These are phyloP conservation scores for Thysanoteuthis rhombus DNA, from an alignment of 2,888 invertebrate genomes.

Conservation along the genomic window DNA sequence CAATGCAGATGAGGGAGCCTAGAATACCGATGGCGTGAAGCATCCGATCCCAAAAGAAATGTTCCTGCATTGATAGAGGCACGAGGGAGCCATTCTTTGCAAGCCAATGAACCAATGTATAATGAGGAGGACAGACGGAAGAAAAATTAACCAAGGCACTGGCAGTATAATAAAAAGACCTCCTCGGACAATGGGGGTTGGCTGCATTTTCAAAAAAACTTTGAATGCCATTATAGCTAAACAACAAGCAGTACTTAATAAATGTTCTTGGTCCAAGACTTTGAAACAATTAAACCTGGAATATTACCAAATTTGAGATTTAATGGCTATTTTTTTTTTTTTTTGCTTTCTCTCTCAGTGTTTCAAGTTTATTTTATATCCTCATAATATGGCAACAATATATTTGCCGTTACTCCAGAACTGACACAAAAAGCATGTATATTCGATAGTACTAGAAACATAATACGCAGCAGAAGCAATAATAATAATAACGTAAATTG, in stretches of 20 bases:
- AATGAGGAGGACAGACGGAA: background rate
- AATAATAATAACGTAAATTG: too few species aligned
- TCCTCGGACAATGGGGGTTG: background rate
- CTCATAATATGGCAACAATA: background rate
- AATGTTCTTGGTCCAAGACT: slow-evolving; percentile 12
- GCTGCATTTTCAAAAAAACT: background rate
- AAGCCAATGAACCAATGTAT: background rate
- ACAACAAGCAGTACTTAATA: background rate
- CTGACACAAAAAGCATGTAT: background rate
- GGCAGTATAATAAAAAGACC: background rate
- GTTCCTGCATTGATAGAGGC: background rate
- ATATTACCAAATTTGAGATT: background rate
- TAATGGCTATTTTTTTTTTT: background rate
- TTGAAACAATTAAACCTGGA: background rate
- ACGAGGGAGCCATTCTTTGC: background rate
- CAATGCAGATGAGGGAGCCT: background rate
- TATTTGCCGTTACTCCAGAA: background rate
- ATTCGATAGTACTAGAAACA: too few species aligned
- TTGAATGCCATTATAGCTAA: background rate
- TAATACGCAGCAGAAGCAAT: too few species aligned
- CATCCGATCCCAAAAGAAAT: background rate
- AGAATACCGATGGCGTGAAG: slow-evolving; percentile 12
- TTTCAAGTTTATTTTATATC: background rate
- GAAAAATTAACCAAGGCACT: background rate
- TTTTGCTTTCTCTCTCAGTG: background rate